Evolutionary conservation across 2,113 vertebrate species (phyloP), one percentile per base, ranked within the genome.

Genomic region (Oncorhynchus gorbuscha): DNA sequence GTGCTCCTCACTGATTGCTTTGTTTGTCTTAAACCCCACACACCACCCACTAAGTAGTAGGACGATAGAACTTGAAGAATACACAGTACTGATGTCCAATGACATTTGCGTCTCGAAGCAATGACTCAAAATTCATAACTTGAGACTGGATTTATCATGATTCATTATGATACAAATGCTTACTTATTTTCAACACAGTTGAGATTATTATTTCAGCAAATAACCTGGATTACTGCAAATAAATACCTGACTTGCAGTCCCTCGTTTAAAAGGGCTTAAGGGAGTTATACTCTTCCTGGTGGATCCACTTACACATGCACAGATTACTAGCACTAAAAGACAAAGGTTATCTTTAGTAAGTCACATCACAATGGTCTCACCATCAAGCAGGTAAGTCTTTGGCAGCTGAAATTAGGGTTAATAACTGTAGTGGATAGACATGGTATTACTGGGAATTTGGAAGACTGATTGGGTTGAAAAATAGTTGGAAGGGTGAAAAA

Each of bases 281-380:
- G 76, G 83, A 86, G 83, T 91, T 85, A 91, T 89, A 85, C 85
- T 78, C 78, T 81, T 86, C 78, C 85, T 64, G 87, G 84, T 79
- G 84, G 88, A 92, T 90, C 86, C 80, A 90, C 84, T 90, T 87
- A 89, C 86, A 92, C 82, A 87, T 89, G 83, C 81, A 72, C 61
- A 83, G 91, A 91, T 93, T 92, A 92, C 69, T 35, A 79, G 13
- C 80, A 83, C 82, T 61, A 83, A 84, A 91, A 91, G 84, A 91
- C 81, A 88, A 86, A 85, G 82, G 26, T 48, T 22, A 74, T 62
- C 20, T 55, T 59, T 24, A 82, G 78, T 28, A 11, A 84, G 87
- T 86, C 84, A 81, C 84, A 51, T 79, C 71, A 48, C 75, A 79
- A 79, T 61, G 62, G 71, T 22, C 75, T 80, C 75, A 74, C 71